A percentile compares a stretch with the other conserved stretches of the same genome.
Evolutionary conservation across 2,113 vertebrate species (phyloP).

Genomic region (Haliaeetus leucogaster): DNA sequence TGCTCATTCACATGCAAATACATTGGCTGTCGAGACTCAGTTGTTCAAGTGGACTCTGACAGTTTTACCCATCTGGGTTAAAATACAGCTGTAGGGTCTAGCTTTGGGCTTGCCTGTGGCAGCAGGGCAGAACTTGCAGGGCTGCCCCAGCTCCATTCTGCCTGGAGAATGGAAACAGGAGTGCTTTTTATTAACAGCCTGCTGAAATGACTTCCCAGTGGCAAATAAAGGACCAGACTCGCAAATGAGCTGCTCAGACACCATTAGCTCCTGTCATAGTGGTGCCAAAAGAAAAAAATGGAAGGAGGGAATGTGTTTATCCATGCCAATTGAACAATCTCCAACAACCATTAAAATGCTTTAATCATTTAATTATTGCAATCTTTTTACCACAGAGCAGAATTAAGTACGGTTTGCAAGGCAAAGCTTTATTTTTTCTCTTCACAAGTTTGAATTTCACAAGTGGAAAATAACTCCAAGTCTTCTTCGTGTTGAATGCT

Average conservation of each 20-base stretch:
- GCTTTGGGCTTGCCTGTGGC: neutral
- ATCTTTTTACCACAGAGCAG: neutral
- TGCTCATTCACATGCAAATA: slow-evolving; percentile 10
- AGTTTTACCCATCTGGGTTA: neutral
- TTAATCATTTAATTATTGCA: slow-evolving; percentile 4
- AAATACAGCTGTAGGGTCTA: neutral
- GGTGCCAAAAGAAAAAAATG: neutral
- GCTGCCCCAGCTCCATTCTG: neutral
- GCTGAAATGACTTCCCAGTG: neutral
- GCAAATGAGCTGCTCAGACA: neutral
- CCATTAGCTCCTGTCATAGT: neutral
- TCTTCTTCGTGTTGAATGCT: neutral
- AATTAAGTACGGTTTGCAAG: neutral
- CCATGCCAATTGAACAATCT: neutral
- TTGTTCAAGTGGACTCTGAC: neutral
- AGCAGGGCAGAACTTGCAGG: neutral
- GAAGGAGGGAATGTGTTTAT: neutral
- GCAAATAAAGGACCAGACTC: neutral
- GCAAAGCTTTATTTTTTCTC: neutral
- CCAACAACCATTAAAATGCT: neutral
- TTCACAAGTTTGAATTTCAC: neutral
- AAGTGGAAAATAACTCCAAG: neutral
- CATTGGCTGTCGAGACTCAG: neutral
- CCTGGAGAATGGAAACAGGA: neutral
- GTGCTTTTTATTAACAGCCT: neutral